Percentiles rank a stretch among this genome's conserved stretches.
phyloP scores from a whole-genome alignment of 2,113 vertebrate species.

The Nyctereutes procyonoides region DNA sequence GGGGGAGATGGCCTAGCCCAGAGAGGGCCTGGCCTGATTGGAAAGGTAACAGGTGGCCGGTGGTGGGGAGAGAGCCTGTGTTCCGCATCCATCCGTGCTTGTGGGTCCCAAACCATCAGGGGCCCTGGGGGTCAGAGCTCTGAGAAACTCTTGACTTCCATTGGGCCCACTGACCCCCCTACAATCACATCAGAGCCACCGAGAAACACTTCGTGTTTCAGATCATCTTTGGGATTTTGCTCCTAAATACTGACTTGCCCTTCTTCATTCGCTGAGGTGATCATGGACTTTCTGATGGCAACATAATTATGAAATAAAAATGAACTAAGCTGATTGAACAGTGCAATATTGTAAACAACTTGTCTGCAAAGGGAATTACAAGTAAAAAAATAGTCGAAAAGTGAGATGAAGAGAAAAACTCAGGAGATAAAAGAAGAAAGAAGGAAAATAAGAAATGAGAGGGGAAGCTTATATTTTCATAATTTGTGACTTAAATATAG shows the following conservation, averaged over 20 bases:
- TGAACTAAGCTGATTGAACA: slow-evolving; percentile 52
- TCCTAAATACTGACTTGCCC: neutral
- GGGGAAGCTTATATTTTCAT: neutral
- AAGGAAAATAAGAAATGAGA: neutral
- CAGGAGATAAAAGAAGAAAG: neutral
- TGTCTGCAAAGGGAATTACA: slow-evolving; percentile 56
- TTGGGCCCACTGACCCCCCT: too few species aligned
- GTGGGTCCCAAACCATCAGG: rapidly evolving
- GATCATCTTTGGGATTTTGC: neutral
- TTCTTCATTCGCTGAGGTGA: neutral
- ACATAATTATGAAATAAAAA: slow-evolving; percentile 66
- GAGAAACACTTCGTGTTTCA: neutral
- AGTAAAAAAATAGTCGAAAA: slow-evolving; percentile 49
- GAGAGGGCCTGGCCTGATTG: too few species aligned
- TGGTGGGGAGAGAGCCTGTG: rapidly evolving
- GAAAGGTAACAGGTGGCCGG: neutral
- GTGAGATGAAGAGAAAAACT: neutral
- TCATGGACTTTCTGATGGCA: slow-evolving; percentile 62
- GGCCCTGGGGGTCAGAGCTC: neutral
- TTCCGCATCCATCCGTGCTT: rapidly evolving
- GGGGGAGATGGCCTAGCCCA: neutral
- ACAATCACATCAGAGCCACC: neutral
- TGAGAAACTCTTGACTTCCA: neutral
- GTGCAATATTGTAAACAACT: slow-evolving; percentile 66
- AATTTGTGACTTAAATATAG: neutral